phyloP scores from a whole-genome alignment of 2,113 vertebrate genomes.

The Myocastor coypus region DNA sequence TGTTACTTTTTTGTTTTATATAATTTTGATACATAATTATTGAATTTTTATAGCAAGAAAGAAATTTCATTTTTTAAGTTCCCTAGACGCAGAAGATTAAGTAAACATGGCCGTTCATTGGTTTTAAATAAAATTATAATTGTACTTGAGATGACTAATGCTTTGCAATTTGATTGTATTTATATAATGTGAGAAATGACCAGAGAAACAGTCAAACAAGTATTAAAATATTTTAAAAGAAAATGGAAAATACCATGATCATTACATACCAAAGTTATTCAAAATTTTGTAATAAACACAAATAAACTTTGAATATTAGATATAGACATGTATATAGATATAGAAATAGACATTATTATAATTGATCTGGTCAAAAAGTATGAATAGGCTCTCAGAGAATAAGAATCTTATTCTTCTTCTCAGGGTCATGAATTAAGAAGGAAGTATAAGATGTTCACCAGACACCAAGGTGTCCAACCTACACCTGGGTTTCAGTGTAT shows the following conservation, averaged over 20 bases:
- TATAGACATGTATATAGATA: not conserved
- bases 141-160: not conserved
- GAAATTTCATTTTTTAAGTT: not conserved
- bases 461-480: not conserved
- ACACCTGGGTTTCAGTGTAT: accelerated
- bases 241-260: not conserved
- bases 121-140: not conserved
- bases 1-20: not conserved
- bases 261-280: not conserved
- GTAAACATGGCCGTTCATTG: not conserved
- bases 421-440: not conserved
- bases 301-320: not conserved
- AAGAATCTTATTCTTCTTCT: not conserved
- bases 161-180: not conserved
- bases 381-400: not conserved
- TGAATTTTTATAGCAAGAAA: constrained; percentile 4
- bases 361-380: not conserved
- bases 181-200: not conserved
- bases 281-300: not conserved
- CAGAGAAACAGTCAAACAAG: not conserved
- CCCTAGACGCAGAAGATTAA: not conserved
- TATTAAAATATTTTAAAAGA: not conserved
- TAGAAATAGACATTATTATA: not conserved
- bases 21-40: not conserved
- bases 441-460: not conserved